These are phyloP conservation scores for Heliconius melpomene DNA, from an alignment of 1,140 invertebrate genomes.

Conservation along the genomic window DNA sequence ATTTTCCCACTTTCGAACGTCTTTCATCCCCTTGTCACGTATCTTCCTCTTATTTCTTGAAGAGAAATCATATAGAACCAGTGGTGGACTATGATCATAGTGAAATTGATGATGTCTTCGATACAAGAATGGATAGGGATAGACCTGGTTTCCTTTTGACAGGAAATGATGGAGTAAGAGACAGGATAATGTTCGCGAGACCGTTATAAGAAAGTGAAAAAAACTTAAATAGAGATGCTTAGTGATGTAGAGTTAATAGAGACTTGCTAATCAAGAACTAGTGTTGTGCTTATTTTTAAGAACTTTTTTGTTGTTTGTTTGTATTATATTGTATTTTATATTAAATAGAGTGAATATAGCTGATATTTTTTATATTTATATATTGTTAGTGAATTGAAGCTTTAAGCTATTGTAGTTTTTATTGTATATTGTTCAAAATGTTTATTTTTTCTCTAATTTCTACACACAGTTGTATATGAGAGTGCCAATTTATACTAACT, in stretches of 20 bases:
- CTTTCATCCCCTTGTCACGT: background rate
- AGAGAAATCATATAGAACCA: slow-evolving; percentile 52
- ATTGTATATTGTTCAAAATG: slow-evolving; percentile 3
- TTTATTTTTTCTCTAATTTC: background rate
- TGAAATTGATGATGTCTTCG: slow-evolving; percentile 74
- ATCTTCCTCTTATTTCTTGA: background rate
- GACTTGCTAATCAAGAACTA: background rate
- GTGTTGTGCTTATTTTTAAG: background rate
- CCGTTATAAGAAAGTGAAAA: slow-evolving; percentile 55
- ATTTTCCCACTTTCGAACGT: slow-evolving; percentile 63
- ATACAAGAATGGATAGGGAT: slow-evolving; percentile 63
- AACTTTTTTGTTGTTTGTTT: background rate
- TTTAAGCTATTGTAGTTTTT: background rate
- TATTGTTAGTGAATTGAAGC: background rate
- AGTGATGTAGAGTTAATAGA: background rate
- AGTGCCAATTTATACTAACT: background rate
- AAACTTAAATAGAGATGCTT: background rate
- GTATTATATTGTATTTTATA: too few species aligned
- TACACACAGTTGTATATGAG: background rate
- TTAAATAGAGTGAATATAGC: too few species aligned
- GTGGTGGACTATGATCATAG: slow-evolving; percentile 79
- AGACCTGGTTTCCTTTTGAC: slow-evolving; percentile 58
- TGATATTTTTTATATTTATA: background rate
- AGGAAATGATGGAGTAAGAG: slow-evolving; percentile 70
- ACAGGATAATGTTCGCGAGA: slow-evolving; percentile 69